Percentiles rank a stretch among this genome's conserved stretches.
Evolutionary conservation across 35 echinoderm and acorn worm genomes (phyloP).

Genomic region (Holothuria glaberrima): DNA sequence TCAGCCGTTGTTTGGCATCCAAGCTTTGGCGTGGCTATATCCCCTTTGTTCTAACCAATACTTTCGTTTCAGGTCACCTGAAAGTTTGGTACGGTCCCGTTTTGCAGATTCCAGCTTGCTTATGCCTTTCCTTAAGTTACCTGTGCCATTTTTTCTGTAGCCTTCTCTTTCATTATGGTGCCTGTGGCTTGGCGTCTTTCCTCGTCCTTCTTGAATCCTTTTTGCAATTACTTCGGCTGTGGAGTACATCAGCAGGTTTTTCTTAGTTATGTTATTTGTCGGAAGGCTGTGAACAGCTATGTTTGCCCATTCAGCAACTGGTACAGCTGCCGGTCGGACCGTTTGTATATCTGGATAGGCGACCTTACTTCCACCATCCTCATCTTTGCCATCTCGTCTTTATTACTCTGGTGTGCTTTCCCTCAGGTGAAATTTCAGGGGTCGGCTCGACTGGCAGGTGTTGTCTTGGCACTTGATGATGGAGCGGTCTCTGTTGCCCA

Average conservation of each 20-base stretch:
- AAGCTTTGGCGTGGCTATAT: background rate
- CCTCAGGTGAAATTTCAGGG: background rate
- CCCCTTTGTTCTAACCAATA: background rate
- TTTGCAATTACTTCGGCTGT: slow-evolving; percentile 11
- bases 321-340: slow-evolving; percentile 14
- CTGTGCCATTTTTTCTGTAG: background rate
- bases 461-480: background rate
- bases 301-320: background rate
- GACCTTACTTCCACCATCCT: slow-evolving; percentile 18
- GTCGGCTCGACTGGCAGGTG: background rate
- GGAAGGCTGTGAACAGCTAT: slow-evolving; percentile 1
- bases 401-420: background rate
- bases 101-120: background rate
- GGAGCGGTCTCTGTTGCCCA: background rate
- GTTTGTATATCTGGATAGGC: background rate
- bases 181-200: background rate
- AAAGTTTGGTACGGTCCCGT: background rate
- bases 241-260: slow-evolving; percentile 20
- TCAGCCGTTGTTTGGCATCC: slow-evolving; percentile 32
- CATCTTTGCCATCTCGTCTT: background rate
- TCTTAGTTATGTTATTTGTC: slow-evolving; percentile 2
- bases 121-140: background rate
- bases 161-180: background rate
- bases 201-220: slow-evolving; percentile 1
- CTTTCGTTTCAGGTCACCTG: slow-evolving; percentile 2